Evolutionary conservation across 2,797 vertebrate genomes (phyloP), one percentile per base, ranked within the genome.

Genomic region (Acanthopagrus latus): DNA sequence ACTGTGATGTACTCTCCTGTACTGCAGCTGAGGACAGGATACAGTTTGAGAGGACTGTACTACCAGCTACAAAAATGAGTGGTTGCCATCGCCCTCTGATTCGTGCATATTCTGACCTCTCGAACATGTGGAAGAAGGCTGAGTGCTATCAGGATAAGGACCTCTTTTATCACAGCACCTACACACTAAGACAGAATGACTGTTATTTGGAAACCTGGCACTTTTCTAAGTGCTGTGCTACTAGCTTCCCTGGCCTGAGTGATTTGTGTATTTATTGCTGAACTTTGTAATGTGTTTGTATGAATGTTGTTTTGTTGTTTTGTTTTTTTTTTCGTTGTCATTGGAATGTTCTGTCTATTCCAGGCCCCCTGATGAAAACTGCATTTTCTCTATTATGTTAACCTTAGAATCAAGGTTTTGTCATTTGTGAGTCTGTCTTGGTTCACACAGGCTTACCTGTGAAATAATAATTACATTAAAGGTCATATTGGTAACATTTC

Each of bases 171-270:
- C 48, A 72, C 48, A 69, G 54, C 58, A 62, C 66, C 74, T 52
- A 71, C 69, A 71, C 57, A 68, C 33, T 41, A 27, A 65, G 20
- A 78, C 7, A 76, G 20, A 64, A 82, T 69, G 11, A 77, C 16
- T 27, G 43, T 70, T 80, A 76, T 86, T 84, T 80, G 54, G 58
- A 84, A 78, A 76, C 27, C 5, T 43, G 18, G 17, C 9, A 65
- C 48, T 76, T 78, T 51, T 62, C 20, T 47, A 74, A 58, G 54
- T 69, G 33, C 51, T 65, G 5, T 23, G 2, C 50, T 48, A 65
- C n/a, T 5, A 41, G 55, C 43, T 47, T 5, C 16, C 52, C 41
- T 68, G 56, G 38, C 47, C 7, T 1, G 0, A 12, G 33, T 63
- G 27, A 72, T 72, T 57, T 47, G 9, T 65, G 23, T 74, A 73